Evolutionary conservation across 1,140 invertebrate genomes (phyloP), one percentile per base, ranked within the genome.

Genomic region (Brachionus manjavacas): DNA sequence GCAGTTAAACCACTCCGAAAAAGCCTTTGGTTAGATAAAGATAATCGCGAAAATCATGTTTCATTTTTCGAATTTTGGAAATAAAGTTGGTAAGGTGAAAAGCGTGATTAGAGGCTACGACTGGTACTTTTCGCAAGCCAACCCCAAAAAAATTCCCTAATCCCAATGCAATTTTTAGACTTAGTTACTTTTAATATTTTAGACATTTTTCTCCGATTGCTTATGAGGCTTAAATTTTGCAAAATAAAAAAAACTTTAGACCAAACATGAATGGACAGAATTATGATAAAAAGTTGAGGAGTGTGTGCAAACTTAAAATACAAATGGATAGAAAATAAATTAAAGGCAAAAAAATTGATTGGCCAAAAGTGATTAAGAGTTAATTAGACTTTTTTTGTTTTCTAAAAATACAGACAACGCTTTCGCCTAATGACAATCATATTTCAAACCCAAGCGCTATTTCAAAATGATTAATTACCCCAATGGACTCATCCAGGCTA

Each of bases 381-480:
- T 60, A 60, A 60, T 60, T 60, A 60, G 1, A 20, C 52, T 60
- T 60, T 60, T 60, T 60, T 60, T 20, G 20, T 60, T 16, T 60
- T 60, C 9, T 20, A 60, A 7, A 60, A 60, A 23, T 60, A 60
- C 52, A 60, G 52, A 9, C 52, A 55, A 55, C 20, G 14, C 7
- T 55, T 55, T 55, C 7, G 20, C 1, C 52, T 60, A 60, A 60
- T 60, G 52, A 60, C 52, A 60, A 60, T 60, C 52, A 60, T 60
- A 60, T 60, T 20, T 8, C n/a, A 60, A 60, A 52, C 14, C 46
- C 4, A 39, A 68, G 66, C 66, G 66, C 28, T 28, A 31, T 68
- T 66, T 25, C 25, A 31, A 66, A 31, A 68, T 68, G 66, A 68
- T 68, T 68, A 68, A 68, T 68, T 68, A 68, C 66, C 25, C 31